Base-by-base conservation (phyloP, 2,113 vertebrate species). In the Hippocampus guttulatus region DNA sequence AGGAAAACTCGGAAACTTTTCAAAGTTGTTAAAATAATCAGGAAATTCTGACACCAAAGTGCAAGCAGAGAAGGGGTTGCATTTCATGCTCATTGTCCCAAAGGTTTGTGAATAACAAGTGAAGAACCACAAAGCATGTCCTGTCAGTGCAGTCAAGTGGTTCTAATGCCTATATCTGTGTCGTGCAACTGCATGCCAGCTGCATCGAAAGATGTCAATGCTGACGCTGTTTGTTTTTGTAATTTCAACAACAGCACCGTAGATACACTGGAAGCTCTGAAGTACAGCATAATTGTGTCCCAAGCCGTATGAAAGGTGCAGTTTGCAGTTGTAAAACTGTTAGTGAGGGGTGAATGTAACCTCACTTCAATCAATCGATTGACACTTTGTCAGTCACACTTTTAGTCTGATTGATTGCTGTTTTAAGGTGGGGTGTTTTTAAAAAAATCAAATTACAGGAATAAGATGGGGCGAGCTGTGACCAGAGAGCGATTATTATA, bases 31-130 rank as follows among this genome's bases (percentile, higher is more conserved):
- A 20, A 43, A 47, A 43, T 41, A 25, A 65, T 65, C 23, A 49
- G 41, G 64, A 47, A 18, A 15, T 33, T 8, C 8, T 10, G 27
- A 61, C 15, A 61, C 27, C 16, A 18, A 65, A 25, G n/a, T 25
- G 4, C 43, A 47, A 25, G 41, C 62, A 64, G 41, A 65, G 41
- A 47, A 23, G 23, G 33, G 10, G 21, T 6, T 25, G 41, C 40
- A 23, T 64, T 45, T 23, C 27, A 25, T 65, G 63, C n/a, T 65
- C 43, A 10, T 65, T 7, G n/a, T 8, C 45, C 14, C 41, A 18
- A 45, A 65, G n/a, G 8, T 65, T 65, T 45, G 63, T 43, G 63
- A 65, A 45, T 7, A 25, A 25, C 63, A 65, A 65, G 40, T 16
- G 43, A 65, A 21, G 41, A 15, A 47, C n/a, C 12, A 47, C n/a